Base-by-base conservation (phyloP, 2,113 vertebrate species). In the Carlito syrichta region DNA sequence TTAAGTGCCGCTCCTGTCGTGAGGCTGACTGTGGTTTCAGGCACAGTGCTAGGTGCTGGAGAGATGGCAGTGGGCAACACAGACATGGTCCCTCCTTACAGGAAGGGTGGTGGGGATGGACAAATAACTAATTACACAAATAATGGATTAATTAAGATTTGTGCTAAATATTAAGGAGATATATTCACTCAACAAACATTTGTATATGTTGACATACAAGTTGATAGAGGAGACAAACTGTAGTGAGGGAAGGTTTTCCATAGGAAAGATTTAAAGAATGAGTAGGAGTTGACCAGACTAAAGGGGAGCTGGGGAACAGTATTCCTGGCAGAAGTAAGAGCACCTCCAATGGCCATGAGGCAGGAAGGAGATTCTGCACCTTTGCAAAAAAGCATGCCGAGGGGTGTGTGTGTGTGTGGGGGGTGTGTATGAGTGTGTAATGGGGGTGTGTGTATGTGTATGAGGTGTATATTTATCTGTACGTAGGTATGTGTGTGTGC, bases 311-410 rank as follows among this genome's bases (percentile, higher is more conserved):
- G 48, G 88, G 52, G n/a, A 89, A 71, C 38, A 94, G 73, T 38
- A 81, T 52, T 81, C 58, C 73, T 88, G 86, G 82, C 38, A 79
- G 81, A 86, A 62, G 87, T 35, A 85, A 50, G 2, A 79, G 48
- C 45, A 71, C 8, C 19, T 86, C 43, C 78, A 93, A 56, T 30
- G 27, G 62, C 84, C 79, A 32, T 48, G 88, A 93, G 85, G 92
- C 93, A 95, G 83, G 76, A 95, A 89, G 86, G 83, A 93, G 5
- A 20, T 89, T 88, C 52, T 88, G 71, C 50, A 32, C 69, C 73
- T 94, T 86, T 93, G 91, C 6, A 52, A 96, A 91, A 79, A 27
- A 38, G 50, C 69, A 54, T 87, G 84, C 52, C 69, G 27, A 82
- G 54, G 35, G 3, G 84, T 58, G 56, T n/a, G 78, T 86, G 40